Evolutionary conservation across 92 coral and sea anemone genomes (phyloP), one percentile per base, ranked within the genome.

Genomic region (Pocillopora meandrina): DNA sequence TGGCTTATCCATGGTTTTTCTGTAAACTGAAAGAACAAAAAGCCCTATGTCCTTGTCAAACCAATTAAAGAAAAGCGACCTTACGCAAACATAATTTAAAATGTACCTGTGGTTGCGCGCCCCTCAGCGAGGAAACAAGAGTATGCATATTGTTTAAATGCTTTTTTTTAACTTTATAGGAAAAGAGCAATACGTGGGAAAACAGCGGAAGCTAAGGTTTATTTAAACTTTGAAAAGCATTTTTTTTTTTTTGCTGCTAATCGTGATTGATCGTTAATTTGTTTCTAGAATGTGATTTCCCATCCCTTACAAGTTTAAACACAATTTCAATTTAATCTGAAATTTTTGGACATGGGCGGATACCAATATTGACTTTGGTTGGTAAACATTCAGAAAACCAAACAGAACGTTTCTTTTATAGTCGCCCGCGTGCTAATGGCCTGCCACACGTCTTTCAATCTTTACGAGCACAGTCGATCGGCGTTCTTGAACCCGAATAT

Each of bases 31-130:
- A 13, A 2, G n/a, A 79, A 65, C 62, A 79, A 65, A 79, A 23
- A 0, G 21, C 61, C n/a, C 55, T 47, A 65, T 71, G 26, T 35
- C 26, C 61, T 56, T 65, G 75, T 58, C 75, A 80, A 68, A 68
- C 70, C 47, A 56, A 68, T 76, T 52, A 57, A 35, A 68, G 67
- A 57, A 56, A 33, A 10, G 66, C 61, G 23, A 58, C 58, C 66
- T 56, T 33, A 23, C 5, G 31, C 34, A 80, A 80, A 80, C 76
- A 80, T 16, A 63, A 55, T 56, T 80, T 55, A 52, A 80, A 80
- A 68, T 80, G 64, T 57, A 26, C n/a, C 1, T 55, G 63, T 80
- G 15, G 42, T 80, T 80, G 16, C 21, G 17, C 73, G 9, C 55
- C 73, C 19, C 55, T 33, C 35, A 34, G 74, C 5, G 13, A 36